Base-by-base conservation (phyloP, 2,113 vertebrate species). In the Thymallus thymallus region DNA sequence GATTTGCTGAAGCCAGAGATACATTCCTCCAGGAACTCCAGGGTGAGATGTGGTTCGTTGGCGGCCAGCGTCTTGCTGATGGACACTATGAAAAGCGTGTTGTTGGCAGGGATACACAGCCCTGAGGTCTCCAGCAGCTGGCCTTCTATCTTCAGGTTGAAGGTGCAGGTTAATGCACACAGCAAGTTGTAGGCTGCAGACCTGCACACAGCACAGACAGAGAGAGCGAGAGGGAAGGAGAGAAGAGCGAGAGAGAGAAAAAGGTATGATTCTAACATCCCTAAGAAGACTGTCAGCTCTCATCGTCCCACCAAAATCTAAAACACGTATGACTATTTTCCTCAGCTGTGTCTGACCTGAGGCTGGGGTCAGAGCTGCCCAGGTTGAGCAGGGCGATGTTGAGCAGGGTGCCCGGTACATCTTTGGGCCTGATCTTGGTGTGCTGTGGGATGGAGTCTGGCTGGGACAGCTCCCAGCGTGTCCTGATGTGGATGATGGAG, bases 151-250 rank as follows among this genome's bases (percentile, higher is more conserved):
- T 96, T 96, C 92, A 96, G 93, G 89, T 96, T 96, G 91, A 96
- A 96, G 86, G 95, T 96, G 92, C 95, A 96, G 84, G 95, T 96
- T 94, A 96, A 95, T 93, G 95, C 95, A 94, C 95, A 96, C 69
- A 96, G 94, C 76, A 96, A 94, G 88, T 96, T 96, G 93, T 96
- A 96, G 78, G 95, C 95, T 84, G 95, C 95, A 87, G 95, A 96
- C 92, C 95, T 96, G 93, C 16, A 62, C 20, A 62, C 55, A 72
- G n/a, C 55, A 61, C 2, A 72, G 3, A 46, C 23, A 41, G 9
- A 41, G 9, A 41, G 26, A 55, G n/a, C n/a, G 48, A 26, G 30
- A 30, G 14, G n/a, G 5, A 58, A 46, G 5, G 29, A 74, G 18
- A 60, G n/a, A n/a, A n/a, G n/a, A n/a, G n/a, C n/a, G 4, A 58